A percentile compares a stretch with the other conserved stretches of the same genome.
Conservation (phyloP, 2,113 vertebrate species). For the Chlamydotis undulata region DNA sequence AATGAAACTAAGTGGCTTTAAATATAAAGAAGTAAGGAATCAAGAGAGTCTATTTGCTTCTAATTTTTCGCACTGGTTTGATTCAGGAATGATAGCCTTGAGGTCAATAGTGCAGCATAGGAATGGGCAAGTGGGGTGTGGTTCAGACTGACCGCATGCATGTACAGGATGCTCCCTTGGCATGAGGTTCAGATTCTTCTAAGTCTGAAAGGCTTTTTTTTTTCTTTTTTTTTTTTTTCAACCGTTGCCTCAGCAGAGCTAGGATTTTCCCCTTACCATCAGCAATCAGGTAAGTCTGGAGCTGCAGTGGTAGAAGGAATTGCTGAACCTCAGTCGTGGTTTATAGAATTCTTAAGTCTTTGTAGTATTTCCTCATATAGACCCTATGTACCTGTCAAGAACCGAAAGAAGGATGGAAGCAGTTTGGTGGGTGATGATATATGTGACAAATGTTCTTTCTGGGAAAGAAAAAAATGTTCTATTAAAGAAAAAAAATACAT, state of each 20-base stretch:
- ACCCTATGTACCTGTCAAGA: background rate
- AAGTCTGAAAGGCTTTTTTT: background rate
- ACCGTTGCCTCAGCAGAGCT: background rate
- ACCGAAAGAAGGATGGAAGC: background rate
- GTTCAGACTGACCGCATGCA: background rate
- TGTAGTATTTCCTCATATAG: background rate
- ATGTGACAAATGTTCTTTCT: background rate
- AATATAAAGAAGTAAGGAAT: background rate
- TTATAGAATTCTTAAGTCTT: background rate
- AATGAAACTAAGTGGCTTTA: background rate
- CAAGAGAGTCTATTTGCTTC: background rate
- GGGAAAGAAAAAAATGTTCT: background rate
- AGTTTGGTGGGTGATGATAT: background rate
- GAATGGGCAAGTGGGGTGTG: background rate
- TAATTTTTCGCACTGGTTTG: background rate
- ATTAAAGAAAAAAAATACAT: background rate
- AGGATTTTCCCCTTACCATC: background rate
- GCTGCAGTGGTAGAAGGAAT: background rate
- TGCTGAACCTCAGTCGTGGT: background rate
- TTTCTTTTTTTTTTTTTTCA: background rate
- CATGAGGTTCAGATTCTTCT: background rate
- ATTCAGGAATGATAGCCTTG: background rate
- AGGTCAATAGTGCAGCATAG: accelerated
- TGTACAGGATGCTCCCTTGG: background rate
- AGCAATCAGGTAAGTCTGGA: background rate